These are phyloP conservation scores for Capra hircus DNA, from an alignment of 2,113 vertebrate genomes.

Conservation along the genomic window DNA sequence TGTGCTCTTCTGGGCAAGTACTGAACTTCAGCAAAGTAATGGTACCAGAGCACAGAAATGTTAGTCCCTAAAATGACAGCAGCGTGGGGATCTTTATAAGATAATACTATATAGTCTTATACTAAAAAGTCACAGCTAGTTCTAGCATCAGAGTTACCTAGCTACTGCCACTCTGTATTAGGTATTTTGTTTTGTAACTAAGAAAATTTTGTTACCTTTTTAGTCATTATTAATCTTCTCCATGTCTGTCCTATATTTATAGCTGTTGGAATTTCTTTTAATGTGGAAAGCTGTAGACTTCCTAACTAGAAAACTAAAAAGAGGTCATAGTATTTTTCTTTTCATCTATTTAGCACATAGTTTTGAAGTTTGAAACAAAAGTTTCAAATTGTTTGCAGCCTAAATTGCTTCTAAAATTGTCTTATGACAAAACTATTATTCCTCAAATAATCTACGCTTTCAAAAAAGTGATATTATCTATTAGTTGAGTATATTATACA, in stretches of 20 bases:
- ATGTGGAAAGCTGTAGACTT: not conserved
- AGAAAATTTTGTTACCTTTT: not conserved
- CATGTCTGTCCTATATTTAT: not conserved
- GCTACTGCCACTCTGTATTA: not conserved
- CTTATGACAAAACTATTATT: not conserved
- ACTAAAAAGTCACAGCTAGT: not conserved
- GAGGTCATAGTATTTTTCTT: not conserved
- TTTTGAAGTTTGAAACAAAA: not conserved
- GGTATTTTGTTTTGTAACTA: not conserved
- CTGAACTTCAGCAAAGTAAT: not conserved
- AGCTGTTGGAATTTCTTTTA: not conserved
- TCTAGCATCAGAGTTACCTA: not conserved
- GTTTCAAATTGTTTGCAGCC: not conserved
- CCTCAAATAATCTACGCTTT: not conserved
- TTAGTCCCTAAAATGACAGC: not conserved
- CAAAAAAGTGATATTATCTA: not conserved
- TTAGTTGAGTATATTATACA: not conserved
- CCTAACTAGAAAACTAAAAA: not conserved
- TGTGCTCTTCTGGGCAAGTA: not conserved
- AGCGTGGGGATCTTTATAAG: not conserved
- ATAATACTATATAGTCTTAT: not conserved
- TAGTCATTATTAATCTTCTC: not conserved
- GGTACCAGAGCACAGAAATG: not conserved
- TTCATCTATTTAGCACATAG: not conserved
- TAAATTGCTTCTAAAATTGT: conserved; percentile 5